These are phyloP conservation scores for Holothuria leucospilota DNA, from an alignment of 53 echinoderm and acorn worm species.

Conservation along the genomic window DNA sequence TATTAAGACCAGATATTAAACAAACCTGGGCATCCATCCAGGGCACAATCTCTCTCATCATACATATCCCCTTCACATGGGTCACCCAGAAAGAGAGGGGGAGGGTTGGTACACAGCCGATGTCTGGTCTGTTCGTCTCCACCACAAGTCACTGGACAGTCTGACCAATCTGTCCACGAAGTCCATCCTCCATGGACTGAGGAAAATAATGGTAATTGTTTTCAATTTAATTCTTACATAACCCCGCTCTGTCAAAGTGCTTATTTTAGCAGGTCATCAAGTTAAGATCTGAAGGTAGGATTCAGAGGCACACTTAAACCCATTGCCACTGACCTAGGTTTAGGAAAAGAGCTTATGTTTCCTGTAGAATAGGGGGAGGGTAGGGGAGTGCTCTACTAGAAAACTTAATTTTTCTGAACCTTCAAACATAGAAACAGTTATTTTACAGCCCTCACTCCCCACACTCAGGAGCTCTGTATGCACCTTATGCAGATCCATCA, in stretches of 20 bases:
- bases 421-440: too few relatives aligned
- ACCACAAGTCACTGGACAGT: slow-evolving; percentile 80
- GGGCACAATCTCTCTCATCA: slow-evolving; percentile 80
- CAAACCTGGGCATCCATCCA: slow-evolving; percentile 81
- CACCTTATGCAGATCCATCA: too few relatives aligned
- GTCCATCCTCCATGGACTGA: slow-evolving; percentile 83
- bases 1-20: neutral
- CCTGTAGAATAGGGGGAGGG: too few relatives aligned
- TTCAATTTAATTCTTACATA: too few relatives aligned
- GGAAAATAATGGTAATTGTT: neutral
- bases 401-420: too few relatives aligned
- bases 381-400: too few relatives aligned
- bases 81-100: slow-evolving; percentile 75
- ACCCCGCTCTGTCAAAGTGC: too few relatives aligned
- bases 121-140: slow-evolving; percentile 68
- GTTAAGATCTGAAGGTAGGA: neutral
- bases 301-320: neutral
- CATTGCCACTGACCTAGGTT: too few relatives aligned
- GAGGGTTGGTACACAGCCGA: slow-evolving; percentile 75
- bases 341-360: too few relatives aligned
- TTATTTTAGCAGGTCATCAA: neutral
- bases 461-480: too few relatives aligned
- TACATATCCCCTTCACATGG: slow-evolving; percentile 64
- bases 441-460: too few relatives aligned
- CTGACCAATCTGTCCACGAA: slow-evolving; percentile 67